Evolutionary conservation across 2,113 vertebrate genomes (phyloP).

Genomic region (Callipepla californica): DNA sequence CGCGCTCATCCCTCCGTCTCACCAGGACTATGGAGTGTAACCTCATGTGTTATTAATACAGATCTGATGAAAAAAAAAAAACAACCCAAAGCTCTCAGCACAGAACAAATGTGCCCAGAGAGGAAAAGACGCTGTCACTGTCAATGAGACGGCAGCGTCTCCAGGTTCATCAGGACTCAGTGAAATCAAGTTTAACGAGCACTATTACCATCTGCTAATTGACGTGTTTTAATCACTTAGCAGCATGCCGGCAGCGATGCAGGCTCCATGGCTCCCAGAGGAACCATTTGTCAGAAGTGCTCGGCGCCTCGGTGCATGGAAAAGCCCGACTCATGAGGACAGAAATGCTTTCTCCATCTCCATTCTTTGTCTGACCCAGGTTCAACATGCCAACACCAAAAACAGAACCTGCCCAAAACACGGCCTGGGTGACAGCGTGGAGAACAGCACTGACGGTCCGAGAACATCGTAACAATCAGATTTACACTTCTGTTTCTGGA

Average conservation of each 20-base stretch:
- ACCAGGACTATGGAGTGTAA: background rate
- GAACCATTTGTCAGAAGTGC: background rate
- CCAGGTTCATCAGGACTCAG: background rate
- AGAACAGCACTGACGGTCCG: too few species aligned
- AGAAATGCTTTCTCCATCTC: too few species aligned
- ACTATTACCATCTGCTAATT: background rate
- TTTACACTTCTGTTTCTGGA: too few species aligned
- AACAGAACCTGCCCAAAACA: too few species aligned
- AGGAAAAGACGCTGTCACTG: background rate
- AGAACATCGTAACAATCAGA: too few species aligned
- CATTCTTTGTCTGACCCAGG: too few species aligned
- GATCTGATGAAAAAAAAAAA: background rate
- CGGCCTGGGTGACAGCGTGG: too few species aligned
- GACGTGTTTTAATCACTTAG: background rate
- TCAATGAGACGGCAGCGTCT: background rate
- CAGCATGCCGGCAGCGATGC: background rate
- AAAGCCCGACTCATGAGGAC: too few species aligned
- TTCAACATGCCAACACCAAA: too few species aligned
- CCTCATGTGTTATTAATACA: accelerated
- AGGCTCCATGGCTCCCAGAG: background rate
- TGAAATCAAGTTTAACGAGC: background rate
- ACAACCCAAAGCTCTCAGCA: background rate
- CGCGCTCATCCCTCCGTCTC: too few species aligned
- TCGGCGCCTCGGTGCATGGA: background rate
- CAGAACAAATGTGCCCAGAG: accelerated